Conservation (phyloP, 2,797 vertebrate genomes). For the Hirundo rustica region DNA sequence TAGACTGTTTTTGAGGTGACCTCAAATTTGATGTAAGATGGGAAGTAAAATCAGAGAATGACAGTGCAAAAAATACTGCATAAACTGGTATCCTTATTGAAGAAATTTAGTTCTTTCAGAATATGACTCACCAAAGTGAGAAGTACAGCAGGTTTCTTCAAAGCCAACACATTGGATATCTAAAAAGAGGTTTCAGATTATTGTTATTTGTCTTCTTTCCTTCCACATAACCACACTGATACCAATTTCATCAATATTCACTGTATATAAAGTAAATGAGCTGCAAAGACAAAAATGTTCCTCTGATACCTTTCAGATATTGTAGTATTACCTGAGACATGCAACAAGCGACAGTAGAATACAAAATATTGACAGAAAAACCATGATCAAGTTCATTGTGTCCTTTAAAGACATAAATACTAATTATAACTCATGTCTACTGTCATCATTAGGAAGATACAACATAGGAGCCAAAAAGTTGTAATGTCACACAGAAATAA, state of each 20-base stretch:
- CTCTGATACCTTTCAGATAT: background rate
- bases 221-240: background rate
- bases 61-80: background rate
- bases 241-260: background rate
- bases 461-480: background rate
- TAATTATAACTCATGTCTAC: background rate
- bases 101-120: background rate
- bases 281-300: background rate
- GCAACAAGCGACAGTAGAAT: background rate
- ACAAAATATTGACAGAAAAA: background rate
- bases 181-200: slow-evolving; percentile 63
- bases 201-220: background rate
- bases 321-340: background rate
- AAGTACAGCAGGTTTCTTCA: slow-evolving; percentile 80
- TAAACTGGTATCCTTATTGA: background rate
- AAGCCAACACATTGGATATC: slow-evolving; percentile 82
- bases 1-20: background rate
- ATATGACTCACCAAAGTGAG: slow-evolving; percentile 87
- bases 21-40: background rate
- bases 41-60: background rate
- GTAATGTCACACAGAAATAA: background rate
- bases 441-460: slow-evolving; percentile 3
- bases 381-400: background rate
- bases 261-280: background rate
- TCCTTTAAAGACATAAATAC: background rate